Percentiles rank a stretch among this genome's conserved stretches.
phyloP scores from a whole-genome alignment of 2,113 vertebrate species.

The Machaerirhynchus nigripectus region DNA sequence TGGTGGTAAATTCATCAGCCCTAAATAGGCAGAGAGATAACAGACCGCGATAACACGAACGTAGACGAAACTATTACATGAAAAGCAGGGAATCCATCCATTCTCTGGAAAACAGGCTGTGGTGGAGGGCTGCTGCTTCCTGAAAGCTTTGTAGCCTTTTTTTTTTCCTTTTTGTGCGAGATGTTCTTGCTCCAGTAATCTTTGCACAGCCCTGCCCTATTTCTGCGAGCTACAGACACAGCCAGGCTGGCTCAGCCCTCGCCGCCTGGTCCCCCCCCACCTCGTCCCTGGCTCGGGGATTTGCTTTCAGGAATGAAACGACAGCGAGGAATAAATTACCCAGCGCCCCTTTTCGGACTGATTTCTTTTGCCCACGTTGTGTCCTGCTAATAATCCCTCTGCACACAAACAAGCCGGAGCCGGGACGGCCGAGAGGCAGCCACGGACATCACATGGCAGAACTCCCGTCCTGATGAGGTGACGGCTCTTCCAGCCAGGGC shows the following conservation, averaged over 20 bases:
- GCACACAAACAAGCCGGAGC: neutral
- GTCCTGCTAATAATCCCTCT: neutral
- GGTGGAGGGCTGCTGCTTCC: neutral
- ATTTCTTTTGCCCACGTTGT: neutral
- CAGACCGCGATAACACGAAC: fast-evolving
- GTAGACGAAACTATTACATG: fast-evolving
- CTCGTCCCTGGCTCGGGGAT: neutral
- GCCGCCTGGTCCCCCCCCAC: fast-evolving
- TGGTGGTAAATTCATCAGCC: neutral
- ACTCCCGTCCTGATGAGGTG: neutral
- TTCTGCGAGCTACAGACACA: neutral
- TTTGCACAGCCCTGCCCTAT: neutral
- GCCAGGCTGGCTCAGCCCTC: neutral
- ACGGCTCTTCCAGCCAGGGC: neutral
- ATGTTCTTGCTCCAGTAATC: neutral
- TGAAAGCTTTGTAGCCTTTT: neutral
- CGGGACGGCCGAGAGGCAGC: fast-evolving
- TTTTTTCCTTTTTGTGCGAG: neutral
- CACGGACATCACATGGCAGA: fast-evolving
- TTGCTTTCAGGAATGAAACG: neutral
- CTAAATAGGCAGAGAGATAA: neutral
- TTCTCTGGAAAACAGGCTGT: neutral
- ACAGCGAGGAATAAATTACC: neutral
- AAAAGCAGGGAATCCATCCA: neutral
- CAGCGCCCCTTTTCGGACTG: neutral